Base-by-base conservation (phyloP, 2,888 invertebrate species). In the Dicranocentrus wangi region DNA sequence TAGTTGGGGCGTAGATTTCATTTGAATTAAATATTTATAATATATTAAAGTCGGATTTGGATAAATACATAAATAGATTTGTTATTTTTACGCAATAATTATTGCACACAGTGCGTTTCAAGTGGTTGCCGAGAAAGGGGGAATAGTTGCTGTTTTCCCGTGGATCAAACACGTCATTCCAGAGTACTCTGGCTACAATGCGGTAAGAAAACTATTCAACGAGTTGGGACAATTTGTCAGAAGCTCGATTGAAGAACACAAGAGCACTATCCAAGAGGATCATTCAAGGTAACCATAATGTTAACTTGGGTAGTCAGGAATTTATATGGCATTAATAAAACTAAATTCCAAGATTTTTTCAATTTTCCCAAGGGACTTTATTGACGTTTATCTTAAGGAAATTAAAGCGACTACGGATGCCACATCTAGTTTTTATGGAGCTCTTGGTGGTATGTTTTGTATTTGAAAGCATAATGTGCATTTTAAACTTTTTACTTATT, bases 301-400 rank as follows among this genome's bases (percentile, higher is more conserved):
- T 10, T 51, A 51, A 5, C 51, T 8, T 51, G 13, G 51, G n/a
- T 51, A 8, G 3, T 39, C 23, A 10, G 10, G 2, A 47, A n/a
- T 43, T 27, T 15, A 51, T 21, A 17, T 17, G 25, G 1, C 19
- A 51, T 63, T 15, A 25, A 21, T n/a, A 21, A 21, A 2, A 55
- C 23, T 23, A 8, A 17, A 66, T 19, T 42, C 28, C 1, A 42
- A 21, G n/a, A 43, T 68, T 3, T 28, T 10, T 10, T 19, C 15
- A 25, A 23, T 15, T 43, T 32, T n/a, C 21, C 43, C 0, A 23
- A 82, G 79, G 19, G 82, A 82, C 47, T 82, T 82, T 42, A 82
- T 75, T 25, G 79, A 82, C 23, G 75, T 75, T 2, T 79, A 79
- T 42, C 15, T 82, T 1, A 78, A 61, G 1, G 73, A 82, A 65